A percentile compares a stretch with the other conserved stretches of the same genome.
Conservation (phyloP, 2,113 vertebrate genomes). For the mouse (Mus musculus) region GRCm39 chr14:5059501-5060000, state of each 20-base stretch:
- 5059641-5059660: background rate
- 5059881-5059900: background rate
- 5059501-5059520: background rate
- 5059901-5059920: background rate
- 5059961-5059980: background rate
- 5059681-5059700: rapidly evolving
- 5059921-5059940: background rate
- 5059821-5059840: background rate
- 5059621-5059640: background rate
- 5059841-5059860: background rate
- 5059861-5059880: background rate
- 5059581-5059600: background rate
- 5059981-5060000: background rate
- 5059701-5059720: background rate
- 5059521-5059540: background rate
- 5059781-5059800: background rate
- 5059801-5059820: background rate
- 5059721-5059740: background rate
- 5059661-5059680: background rate
- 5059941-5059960: background rate
- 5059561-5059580: background rate
- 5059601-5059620: background rate
- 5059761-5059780: background rate
- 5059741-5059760: background rate
- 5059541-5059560: background rate